These are phyloP conservation scores for Siderastrea radians DNA, from an alignment of 92 coral and sea anemone genomes.

Conservation along the genomic window DNA sequence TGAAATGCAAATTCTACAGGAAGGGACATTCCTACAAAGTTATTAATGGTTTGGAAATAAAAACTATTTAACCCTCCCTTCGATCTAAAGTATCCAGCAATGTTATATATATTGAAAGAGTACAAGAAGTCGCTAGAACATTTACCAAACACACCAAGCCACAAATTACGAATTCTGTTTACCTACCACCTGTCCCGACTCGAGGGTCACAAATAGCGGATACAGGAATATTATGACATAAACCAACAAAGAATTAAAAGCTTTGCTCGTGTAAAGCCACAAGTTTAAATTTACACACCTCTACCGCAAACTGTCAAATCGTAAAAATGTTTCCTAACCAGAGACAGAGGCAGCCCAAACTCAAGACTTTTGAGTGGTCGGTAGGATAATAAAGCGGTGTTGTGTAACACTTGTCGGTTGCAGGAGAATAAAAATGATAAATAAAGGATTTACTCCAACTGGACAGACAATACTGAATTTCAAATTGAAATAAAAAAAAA, in stretches of 20 bases:
- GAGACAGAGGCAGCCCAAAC: neutral
- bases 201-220: neutral
- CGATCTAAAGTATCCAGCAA: neutral
- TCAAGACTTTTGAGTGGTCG: too few relatives aligned
- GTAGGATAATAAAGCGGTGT: neutral
- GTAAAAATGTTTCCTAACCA: neutral
- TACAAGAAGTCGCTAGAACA: neutral
- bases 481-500: neutral
- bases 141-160: neutral
- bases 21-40: neutral
- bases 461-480: neutral
- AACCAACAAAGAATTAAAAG: conserved; percentile 1
- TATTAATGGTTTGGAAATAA: neutral
- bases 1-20: neutral
- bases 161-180: neutral
- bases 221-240: neutral
- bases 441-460: neutral
- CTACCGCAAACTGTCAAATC: neutral
- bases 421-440: too few relatives aligned
- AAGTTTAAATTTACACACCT: neutral
- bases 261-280: neutral
- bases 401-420: too few relatives aligned
- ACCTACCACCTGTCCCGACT: neutral
- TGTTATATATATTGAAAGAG: neutral
- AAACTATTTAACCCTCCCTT: neutral